Percentiles rank a stretch among this genome's conserved stretches.
These are phyloP conservation scores for Onthophagus sagittarius DNA, from an alignment of 2,888 invertebrate genomes.

Conservation along the genomic window DNA sequence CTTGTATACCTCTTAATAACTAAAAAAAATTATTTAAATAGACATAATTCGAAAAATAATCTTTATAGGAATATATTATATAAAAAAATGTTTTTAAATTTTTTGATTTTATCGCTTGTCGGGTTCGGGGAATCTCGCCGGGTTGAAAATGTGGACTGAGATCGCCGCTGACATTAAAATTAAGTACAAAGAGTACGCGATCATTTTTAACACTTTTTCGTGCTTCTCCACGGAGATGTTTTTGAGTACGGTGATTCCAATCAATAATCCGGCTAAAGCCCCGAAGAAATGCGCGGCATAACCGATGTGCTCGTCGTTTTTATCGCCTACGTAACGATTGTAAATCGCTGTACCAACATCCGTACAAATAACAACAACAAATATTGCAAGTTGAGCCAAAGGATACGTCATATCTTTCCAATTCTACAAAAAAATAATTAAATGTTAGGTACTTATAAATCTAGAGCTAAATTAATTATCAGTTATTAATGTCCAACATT, in stretches of 20 bases:
- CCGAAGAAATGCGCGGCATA: constrained; percentile 94
- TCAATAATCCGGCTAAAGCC: constrained; percentile 74
- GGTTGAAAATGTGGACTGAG: constrained; percentile 67
- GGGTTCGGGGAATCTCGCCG: constrained; percentile 48
- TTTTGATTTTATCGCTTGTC: neutral
- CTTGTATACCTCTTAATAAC: neutral
- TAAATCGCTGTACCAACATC: constrained; percentile 92
- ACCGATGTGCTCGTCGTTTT: constrained; percentile 74
- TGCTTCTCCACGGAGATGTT: constrained; percentile 76
- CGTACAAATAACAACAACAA: constrained; percentile 73
- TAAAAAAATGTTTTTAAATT: neutral
- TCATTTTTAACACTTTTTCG: constrained; percentile 81
- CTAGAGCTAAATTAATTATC: too few relatives aligned
- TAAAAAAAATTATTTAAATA: neutral
- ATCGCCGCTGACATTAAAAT: constrained; percentile 69
- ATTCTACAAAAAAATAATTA: constrained; percentile 67
- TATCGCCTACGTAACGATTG: constrained; percentile 70
- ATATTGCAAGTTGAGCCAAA: constrained; percentile 75
- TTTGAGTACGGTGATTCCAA: constrained; percentile 52
- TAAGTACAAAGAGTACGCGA: constrained; percentile 67
- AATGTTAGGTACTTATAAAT: too few relatives aligned
- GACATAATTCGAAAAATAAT: neutral
- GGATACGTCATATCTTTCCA: constrained; percentile 97
- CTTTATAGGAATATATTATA: neutral
- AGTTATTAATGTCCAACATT: too few relatives aligned